Conservation (phyloP, 30 jellyfish, hydroid and myxozoan genomes). For the Cassiopea andromeda region DNA sequence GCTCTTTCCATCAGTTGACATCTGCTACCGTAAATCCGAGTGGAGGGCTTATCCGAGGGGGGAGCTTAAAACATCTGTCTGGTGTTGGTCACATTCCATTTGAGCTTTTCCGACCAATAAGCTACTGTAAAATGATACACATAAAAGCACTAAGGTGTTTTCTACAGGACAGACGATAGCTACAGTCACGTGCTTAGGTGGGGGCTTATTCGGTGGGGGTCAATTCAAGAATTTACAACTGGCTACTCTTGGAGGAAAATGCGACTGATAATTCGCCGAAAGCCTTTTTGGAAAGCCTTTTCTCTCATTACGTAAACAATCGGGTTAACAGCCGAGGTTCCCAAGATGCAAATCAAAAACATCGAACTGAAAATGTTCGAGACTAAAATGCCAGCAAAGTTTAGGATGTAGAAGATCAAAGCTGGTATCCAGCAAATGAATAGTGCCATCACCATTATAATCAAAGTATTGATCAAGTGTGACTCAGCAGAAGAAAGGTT, state of each 20-base stretch:
- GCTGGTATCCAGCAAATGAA: conserved; percentile 64
- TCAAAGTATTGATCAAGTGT: conserved; percentile 52
- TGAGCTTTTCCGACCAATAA: too few species aligned
- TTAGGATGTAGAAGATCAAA: conserved; percentile 6
- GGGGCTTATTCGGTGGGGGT: too few species aligned
- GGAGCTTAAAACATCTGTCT: too few species aligned
- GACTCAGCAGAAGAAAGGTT: conserved; percentile 19
- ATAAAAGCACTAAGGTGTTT: too few species aligned
- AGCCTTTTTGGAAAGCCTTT: conserved; percentile 48
- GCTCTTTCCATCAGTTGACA: too few species aligned
- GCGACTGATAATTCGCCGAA: background rate
- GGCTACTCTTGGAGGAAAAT: background rate
- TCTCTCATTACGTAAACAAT: conserved; percentile 74
- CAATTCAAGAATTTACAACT: too few species aligned
- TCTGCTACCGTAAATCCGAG: too few species aligned
- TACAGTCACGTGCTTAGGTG: too few species aligned
- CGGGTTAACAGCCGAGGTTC: conserved; percentile 78
- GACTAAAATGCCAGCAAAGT: conserved; percentile 14
- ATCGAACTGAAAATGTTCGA: conserved; percentile 32
- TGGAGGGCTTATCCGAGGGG: too few species aligned
- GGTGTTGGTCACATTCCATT: too few species aligned
- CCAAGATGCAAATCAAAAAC: conserved; percentile 47
- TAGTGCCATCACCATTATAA: conserved; percentile 29
- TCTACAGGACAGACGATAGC: too few species aligned
- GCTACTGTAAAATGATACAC: too few species aligned